A percentile compares a stretch with the other conserved stretches of the same genome.
Conservation (phyloP, 1,140 invertebrate species). For the Ceratina calcarata region DNA sequence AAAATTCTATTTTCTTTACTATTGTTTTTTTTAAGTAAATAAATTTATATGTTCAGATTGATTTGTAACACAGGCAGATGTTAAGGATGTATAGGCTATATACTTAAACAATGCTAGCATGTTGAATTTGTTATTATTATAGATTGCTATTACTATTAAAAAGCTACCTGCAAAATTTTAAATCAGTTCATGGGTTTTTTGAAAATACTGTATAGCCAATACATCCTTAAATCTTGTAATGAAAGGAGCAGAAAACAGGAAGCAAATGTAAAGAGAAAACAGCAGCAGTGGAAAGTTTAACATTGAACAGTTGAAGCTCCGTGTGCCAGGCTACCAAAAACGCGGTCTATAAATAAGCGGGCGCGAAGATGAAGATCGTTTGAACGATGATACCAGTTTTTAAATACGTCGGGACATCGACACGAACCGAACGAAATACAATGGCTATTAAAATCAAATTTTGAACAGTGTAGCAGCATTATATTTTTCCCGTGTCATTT, state of each 20-base stretch:
- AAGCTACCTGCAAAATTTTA: too few species aligned
- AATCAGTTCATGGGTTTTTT: too few species aligned
- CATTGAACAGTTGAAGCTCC: conserved; percentile 9
- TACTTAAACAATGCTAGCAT: too few species aligned
- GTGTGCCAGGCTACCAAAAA: not conserved
- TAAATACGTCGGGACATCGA: not conserved
- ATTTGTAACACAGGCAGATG: too few species aligned
- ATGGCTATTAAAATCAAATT: conserved; percentile 14
- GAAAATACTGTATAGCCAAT: too few species aligned
- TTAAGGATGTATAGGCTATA: too few species aligned
- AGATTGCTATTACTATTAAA: too few species aligned
- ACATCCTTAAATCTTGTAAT: too few species aligned
- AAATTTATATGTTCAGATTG: too few species aligned
- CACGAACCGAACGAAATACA: not conserved
- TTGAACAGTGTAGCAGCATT: conserved; percentile 56
- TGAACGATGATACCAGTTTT: conserved; percentile 1
- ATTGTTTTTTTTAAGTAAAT: too few species aligned
- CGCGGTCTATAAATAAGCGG: conserved; percentile 9
- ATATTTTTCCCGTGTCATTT: conserved; percentile 28
- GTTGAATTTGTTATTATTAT: too few species aligned
- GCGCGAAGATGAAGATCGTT: not conserved
- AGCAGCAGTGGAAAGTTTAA: not conserved
- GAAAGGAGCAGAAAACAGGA: not conserved
- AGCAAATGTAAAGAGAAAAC: not conserved
- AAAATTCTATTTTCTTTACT: too few species aligned